Conservation (phyloP, 2,797 vertebrate species). For the Lacerta agilis region DNA sequence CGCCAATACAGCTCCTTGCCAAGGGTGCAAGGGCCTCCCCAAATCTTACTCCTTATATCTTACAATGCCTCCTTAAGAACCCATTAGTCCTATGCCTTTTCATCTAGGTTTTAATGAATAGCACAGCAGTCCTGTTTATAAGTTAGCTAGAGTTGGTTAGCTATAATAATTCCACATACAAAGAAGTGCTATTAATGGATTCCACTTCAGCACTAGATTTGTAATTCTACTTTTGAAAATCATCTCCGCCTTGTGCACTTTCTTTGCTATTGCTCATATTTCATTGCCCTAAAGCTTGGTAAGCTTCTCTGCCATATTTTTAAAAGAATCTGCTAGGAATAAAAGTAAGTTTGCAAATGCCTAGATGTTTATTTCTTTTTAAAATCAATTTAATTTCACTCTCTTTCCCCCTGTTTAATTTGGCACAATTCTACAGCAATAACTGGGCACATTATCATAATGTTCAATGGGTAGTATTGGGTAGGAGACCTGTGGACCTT, state of each 20-base stretch:
- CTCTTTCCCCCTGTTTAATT: not conserved
- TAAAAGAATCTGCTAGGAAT: not conserved
- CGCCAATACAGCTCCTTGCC: too few relatives aligned
- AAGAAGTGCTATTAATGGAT: not conserved
- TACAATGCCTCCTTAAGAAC: not conserved
- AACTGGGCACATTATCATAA: not conserved
- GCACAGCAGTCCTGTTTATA: not conserved
- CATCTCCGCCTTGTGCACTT: not conserved
- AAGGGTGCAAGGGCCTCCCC: too few relatives aligned
- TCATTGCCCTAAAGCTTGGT: not conserved
- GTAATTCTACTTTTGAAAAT: not conserved
- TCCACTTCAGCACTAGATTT: constrained; percentile 10
- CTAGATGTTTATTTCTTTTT: not conserved
- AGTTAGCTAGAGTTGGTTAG: not conserved
- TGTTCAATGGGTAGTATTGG: not conserved
- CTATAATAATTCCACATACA: not conserved
- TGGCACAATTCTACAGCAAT: not conserved
- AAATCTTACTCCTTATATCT: too few relatives aligned
- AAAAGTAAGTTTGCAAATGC: not conserved
- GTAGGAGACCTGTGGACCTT: too few relatives aligned
- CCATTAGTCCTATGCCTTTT: not conserved
- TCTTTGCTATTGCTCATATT: not conserved
- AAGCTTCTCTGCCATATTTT: not conserved
- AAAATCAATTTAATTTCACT: not conserved
- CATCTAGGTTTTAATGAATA: not conserved